Evolutionary conservation across 2,797 vertebrate species (phyloP).

Genomic region (Melanotaenia pygmaea): DNA sequence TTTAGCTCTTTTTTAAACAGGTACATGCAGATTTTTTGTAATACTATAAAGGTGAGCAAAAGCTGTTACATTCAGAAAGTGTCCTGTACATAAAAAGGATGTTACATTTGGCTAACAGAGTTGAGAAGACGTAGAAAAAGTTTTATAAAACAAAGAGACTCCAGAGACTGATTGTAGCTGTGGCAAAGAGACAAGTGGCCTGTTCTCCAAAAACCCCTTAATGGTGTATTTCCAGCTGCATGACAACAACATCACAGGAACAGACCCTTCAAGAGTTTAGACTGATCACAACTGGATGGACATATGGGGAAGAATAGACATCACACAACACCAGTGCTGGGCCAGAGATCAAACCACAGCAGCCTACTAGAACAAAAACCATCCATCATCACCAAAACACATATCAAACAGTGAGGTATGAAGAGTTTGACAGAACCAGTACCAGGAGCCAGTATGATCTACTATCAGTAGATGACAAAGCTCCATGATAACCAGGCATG

Average conservation of each 20-base stretch:
- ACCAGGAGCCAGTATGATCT: not conserved
- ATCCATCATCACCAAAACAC: not conserved
- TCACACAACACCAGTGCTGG: not conserved
- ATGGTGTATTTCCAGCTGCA: not conserved
- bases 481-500: not conserved
- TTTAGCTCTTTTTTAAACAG: not conserved
- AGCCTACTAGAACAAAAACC: not conserved
- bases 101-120: not conserved
- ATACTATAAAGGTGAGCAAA: not conserved
- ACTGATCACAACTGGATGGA: conserved; percentile 1
- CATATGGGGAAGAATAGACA: not conserved
- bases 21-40: not conserved
- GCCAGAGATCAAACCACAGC: not conserved
- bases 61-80: not conserved
- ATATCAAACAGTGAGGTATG: not conserved
- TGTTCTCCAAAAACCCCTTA: not conserved
- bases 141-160: not conserved
- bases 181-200: not conserved
- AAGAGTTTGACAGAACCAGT: not conserved
- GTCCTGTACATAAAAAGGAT: not conserved
- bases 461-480: not conserved
- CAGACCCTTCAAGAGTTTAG: not conserved
- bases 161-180: not conserved
- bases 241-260: not conserved
- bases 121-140: not conserved